These are phyloP conservation scores for Ceratitis capitata DNA, from an alignment of 1,140 invertebrate genomes.

Conservation along the genomic window DNA sequence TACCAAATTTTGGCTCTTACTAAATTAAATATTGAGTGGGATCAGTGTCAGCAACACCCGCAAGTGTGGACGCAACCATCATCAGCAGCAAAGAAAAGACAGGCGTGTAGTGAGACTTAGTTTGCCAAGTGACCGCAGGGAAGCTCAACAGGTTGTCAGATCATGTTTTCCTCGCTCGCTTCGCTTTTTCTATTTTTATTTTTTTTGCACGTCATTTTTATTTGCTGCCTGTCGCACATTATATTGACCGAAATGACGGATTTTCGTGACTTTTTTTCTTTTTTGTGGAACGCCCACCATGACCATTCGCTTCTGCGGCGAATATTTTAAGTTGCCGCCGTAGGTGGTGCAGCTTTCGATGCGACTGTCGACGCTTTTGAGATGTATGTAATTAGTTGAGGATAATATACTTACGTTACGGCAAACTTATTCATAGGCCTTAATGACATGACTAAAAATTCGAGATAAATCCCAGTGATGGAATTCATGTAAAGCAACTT, in stretches of 20 bases:
- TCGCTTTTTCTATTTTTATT: background rate
- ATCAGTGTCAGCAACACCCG: slow-evolving; percentile 34
- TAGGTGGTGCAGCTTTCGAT: background rate
- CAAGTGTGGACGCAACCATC: slow-evolving; percentile 23
- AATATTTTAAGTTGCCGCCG: slow-evolving; percentile 19
- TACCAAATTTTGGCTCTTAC: background rate
- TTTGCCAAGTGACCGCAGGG: background rate
- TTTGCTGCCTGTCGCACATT: background rate
- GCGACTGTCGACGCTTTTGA: background rate
- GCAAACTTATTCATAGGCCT: too few species aligned
- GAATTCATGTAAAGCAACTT: too few species aligned
- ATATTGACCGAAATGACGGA: slow-evolving; percentile 28
- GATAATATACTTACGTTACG: too few species aligned
- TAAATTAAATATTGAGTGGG: slow-evolving; percentile 20
- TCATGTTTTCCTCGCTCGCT: background rate
- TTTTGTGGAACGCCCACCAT: slow-evolving; percentile 26
- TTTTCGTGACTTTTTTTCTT: background rate
- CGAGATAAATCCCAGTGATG: too few species aligned
- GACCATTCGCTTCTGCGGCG: background rate
- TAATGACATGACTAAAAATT: too few species aligned
- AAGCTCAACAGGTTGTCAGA: background rate
- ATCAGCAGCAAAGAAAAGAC: background rate
- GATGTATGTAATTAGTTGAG: background rate
- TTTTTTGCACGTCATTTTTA: background rate
- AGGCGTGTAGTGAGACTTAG: background rate